These are phyloP conservation scores for Leucoma salicis DNA, from an alignment of 2,888 invertebrate genomes.

Conservation along the genomic window DNA sequence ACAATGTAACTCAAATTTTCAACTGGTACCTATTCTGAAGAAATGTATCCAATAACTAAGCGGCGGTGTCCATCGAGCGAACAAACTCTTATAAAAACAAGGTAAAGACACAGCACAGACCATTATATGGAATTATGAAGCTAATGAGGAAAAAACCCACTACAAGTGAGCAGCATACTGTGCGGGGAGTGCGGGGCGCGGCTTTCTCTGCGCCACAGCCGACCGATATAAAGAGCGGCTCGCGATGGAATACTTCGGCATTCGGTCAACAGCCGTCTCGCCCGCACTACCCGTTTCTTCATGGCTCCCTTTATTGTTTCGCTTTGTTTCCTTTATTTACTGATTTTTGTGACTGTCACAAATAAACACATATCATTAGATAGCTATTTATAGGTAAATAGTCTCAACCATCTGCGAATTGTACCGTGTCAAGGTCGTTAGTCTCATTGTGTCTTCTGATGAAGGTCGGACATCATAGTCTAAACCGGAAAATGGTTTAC, in stretches of 20 bases:
- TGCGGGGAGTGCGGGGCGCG: slow-evolving; percentile 71
- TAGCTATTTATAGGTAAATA: slow-evolving; percentile 68
- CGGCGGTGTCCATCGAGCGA: slow-evolving; percentile 56
- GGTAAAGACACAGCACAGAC: slow-evolving; percentile 60
- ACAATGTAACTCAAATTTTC: slow-evolving; percentile 12
- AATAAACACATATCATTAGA: slow-evolving; percentile 65
- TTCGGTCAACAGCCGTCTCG: slow-evolving; percentile 80
- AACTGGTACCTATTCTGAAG: too few relatives aligned
- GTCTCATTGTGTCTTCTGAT: slow-evolving; percentile 75
- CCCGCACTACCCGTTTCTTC: slow-evolving; percentile 67
- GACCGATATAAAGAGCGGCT: slow-evolving; percentile 77
- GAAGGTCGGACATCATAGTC: slow-evolving; percentile 72
- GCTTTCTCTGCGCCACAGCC: slow-evolving; percentile 75
- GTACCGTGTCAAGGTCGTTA: slow-evolving; percentile 77
- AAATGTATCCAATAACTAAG: too few relatives aligned
- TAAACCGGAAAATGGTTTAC: slow-evolving; percentile 69
- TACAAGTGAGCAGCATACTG: slow-evolving; percentile 58
- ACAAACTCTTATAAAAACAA: slow-evolving; percentile 70
- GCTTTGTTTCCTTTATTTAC: slow-evolving; percentile 56
- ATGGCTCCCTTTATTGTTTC: slow-evolving; percentile 56
- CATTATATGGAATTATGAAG: slow-evolving; percentile 69
- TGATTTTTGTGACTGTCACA: slow-evolving; percentile 59
- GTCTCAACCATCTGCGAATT: slow-evolving; percentile 67
- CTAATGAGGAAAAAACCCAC: slow-evolving; percentile 82
- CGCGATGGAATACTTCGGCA: slow-evolving; percentile 77